phyloP scores from a whole-genome alignment of 2,888 invertebrate genomes.

The Agrilus cyanescens region DNA sequence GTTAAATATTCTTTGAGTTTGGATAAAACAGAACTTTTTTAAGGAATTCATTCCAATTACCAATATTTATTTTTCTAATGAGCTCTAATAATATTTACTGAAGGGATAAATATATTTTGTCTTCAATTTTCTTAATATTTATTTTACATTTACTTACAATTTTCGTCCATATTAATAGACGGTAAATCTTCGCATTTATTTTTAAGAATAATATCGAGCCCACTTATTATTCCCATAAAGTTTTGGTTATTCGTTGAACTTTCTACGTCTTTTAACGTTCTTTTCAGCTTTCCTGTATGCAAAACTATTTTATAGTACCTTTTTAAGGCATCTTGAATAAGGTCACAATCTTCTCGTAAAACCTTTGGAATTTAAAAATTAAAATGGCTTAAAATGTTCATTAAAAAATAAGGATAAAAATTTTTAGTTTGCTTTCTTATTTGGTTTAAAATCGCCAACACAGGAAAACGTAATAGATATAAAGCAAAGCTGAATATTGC shows the following conservation, averaged over 20 bases:
- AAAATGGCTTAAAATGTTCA: no score
- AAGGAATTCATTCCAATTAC: no score
- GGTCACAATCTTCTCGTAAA: slow-evolving; percentile 38
- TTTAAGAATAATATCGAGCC: slow-evolving; percentile 44
- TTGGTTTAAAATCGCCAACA: no score
- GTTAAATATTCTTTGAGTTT: no score
- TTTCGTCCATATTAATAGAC: slow-evolving; percentile 59
- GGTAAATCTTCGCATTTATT: slow-evolving; percentile 52
- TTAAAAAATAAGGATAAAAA: no score
- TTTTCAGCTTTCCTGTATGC: slow-evolving; percentile 6
- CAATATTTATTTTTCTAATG: no score
- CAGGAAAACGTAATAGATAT: no score
- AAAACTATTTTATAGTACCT: slow-evolving; percentile 40
- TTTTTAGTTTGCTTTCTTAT: no score
- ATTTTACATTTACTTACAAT: slow-evolving; percentile 44
- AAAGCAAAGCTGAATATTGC: no score
- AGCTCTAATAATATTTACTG: no score
- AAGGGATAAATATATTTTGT: no score
- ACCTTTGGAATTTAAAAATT: slow-evolving; percentile 24
- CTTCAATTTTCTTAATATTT: slow-evolving; percentile 1
- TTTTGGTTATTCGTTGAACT: background rate
- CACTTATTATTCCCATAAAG: slow-evolving; percentile 34
- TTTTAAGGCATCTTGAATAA: slow-evolving; percentile 42
- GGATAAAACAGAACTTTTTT: no score
- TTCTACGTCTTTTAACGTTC: slow-evolving; percentile 1